A percentile compares a stretch with the other conserved stretches of the same genome.
Conservation (phyloP, 2,113 vertebrate species). For the Reinhardtius hippoglossoides region DNA sequence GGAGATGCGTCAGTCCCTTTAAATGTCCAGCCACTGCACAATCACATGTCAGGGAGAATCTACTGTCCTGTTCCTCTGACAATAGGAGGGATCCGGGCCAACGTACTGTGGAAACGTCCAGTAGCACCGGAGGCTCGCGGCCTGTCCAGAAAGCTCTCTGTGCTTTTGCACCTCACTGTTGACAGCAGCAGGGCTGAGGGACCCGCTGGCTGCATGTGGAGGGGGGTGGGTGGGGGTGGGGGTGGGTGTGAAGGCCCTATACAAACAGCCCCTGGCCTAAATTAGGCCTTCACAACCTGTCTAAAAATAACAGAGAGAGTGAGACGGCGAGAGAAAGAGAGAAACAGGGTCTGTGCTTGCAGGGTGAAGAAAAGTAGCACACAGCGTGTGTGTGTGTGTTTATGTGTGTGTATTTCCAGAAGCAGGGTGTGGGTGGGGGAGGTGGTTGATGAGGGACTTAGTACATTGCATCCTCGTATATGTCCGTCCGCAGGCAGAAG, state of each 20-base stretch:
- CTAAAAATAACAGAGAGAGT: slow-evolving; percentile 72
- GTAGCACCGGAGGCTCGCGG: slow-evolving; percentile 26
- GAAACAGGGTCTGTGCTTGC: slow-evolving; percentile 33
- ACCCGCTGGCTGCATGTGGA: slow-evolving; percentile 9
- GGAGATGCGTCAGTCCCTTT: slow-evolving; percentile 45
- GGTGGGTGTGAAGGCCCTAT: slow-evolving; percentile 22
- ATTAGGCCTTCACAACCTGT: slow-evolving; percentile 57
- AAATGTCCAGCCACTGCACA: slow-evolving; percentile 51
- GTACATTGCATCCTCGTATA: slow-evolving; percentile 84
- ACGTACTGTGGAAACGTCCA: slow-evolving; percentile 63
- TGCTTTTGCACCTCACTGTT: slow-evolving; percentile 37
- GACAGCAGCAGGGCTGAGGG: slow-evolving; percentile 41
- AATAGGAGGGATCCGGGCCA: slow-evolving; percentile 59
- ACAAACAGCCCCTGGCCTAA: slow-evolving; percentile 58
- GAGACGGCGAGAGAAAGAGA: slow-evolving; percentile 28
- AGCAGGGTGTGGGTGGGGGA: neutral
- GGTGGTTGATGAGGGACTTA: slow-evolving; percentile 45
- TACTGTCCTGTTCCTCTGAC: slow-evolving; percentile 42
- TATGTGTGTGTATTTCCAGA: slow-evolving; percentile 13
- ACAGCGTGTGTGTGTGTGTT: slow-evolving; percentile 8
- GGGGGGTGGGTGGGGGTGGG: neutral
- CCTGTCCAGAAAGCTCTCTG: slow-evolving; percentile 69
- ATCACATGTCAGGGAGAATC: slow-evolving; percentile 40
- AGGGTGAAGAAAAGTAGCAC: slow-evolving; percentile 26
- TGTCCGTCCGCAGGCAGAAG: slow-evolving; percentile 85